phyloP scores from a whole-genome alignment of 2,888 invertebrate genomes.

The Perdita meconis region DNA sequence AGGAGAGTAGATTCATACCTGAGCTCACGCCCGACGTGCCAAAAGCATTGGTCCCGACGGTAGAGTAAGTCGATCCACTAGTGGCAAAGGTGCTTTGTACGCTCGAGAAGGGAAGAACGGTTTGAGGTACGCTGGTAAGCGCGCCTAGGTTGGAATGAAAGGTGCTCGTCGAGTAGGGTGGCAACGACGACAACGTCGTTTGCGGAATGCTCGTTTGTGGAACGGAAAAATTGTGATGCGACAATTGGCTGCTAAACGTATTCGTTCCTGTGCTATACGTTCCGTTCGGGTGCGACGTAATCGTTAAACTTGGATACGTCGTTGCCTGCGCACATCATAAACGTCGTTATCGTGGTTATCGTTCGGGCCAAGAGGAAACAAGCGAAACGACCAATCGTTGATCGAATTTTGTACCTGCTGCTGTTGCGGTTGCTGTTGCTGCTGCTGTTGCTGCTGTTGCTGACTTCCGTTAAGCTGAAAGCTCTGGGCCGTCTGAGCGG shows the following conservation, averaged over 20 bases:
- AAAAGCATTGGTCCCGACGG: conserved; percentile 83
- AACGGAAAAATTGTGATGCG: conserved; percentile 79
- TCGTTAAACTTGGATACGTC: conserved; percentile 80
- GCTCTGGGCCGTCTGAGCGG: conserved; percentile 77
- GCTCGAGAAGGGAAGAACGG: conserved; percentile 82
- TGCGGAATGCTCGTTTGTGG: conserved; percentile 78
- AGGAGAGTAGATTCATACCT: conserved; percentile 66
- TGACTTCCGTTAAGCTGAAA: conserved; percentile 82
- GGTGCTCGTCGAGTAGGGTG: conserved; percentile 79
- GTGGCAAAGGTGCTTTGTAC: conserved; percentile 80
- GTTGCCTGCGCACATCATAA: conserved; percentile 71
- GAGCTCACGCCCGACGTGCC: conserved; percentile 80
- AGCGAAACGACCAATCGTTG: no score
- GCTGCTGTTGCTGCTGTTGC: conserved; percentile 66
- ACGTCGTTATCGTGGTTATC: no score
- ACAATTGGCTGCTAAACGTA: conserved; percentile 76
- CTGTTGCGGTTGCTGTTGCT: conserved; percentile 63
- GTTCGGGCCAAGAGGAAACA: no score
- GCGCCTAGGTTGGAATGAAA: conserved; percentile 79
- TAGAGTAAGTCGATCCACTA: conserved; percentile 80
- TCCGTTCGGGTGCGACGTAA: conserved; percentile 80
- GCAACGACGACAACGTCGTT: conserved; percentile 79
- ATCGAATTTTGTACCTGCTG: conserved; percentile 69
- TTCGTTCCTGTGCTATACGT: conserved; percentile 79
- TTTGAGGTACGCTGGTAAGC: conserved; percentile 80